A percentile compares a stretch with the other conserved stretches of the same genome.
phyloP scores from a whole-genome alignment of 2,797 vertebrate species.

The Meriones psammophilus region DNA sequence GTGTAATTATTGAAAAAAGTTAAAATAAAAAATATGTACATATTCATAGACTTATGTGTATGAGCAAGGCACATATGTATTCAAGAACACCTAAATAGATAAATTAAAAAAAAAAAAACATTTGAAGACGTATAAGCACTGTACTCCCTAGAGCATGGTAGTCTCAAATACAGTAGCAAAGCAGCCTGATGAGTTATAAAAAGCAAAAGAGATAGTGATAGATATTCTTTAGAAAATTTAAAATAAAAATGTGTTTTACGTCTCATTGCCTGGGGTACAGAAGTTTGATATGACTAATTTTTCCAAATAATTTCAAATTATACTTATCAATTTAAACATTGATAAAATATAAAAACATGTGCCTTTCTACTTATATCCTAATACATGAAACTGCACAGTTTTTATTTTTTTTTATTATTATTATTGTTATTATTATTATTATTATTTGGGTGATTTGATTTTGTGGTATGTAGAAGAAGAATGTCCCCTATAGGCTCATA shows the following conservation, averaged over 20 bases:
- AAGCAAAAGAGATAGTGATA: not conserved
- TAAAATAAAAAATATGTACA: not conserved
- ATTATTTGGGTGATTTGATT: not conserved
- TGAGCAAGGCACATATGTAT: conserved; percentile 3
- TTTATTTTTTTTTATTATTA: conserved; percentile 20
- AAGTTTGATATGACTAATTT: conserved; percentile 35
- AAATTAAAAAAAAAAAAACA: not conserved
- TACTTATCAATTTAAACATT: not conserved
- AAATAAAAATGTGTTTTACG: conserved; percentile 11
- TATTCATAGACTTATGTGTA: not conserved
- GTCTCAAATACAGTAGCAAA: not conserved
- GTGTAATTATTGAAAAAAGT: no score
- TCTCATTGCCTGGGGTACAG: not conserved
- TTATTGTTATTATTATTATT: not conserved
- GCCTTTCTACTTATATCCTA: not conserved
- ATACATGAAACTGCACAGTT: not conserved
- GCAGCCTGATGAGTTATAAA: not conserved
- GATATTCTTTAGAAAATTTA: conserved; percentile 46
- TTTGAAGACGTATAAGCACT: not conserved
- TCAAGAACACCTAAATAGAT: conserved; percentile 21
- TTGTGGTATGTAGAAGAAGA: not conserved
- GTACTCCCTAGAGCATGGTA: not conserved
- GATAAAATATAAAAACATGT: not conserved
- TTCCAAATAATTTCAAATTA: not conserved
- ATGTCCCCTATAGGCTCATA: not conserved